Evolutionary conservation across 2,113 vertebrate species (phyloP).

Genomic region (Tenrec ecaudatus): DNA sequence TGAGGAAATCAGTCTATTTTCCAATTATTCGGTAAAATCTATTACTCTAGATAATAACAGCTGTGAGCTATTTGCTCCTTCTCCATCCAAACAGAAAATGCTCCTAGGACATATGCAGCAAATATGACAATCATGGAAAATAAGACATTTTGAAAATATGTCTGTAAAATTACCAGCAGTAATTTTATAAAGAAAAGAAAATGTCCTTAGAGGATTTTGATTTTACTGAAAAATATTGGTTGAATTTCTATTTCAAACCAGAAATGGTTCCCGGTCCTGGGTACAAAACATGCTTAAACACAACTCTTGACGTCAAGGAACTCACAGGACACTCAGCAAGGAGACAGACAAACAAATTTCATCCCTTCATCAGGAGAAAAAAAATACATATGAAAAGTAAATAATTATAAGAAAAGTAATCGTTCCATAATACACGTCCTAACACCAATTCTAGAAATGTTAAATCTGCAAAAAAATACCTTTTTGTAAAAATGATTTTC

Average conservation of each 20-base stretch:
- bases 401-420: neutral
- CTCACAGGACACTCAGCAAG: neutral
- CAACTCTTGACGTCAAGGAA: neutral
- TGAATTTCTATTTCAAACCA: slow-evolving; percentile 15
- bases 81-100: neutral
- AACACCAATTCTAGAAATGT: neutral
- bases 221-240: slow-evolving; percentile 67
- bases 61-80: slow-evolving; percentile 9
- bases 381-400: slow-evolving; percentile 7
- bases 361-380: neutral
- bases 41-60: slow-evolving; percentile 60
- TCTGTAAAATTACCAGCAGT: slow-evolving; percentile 42
- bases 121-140: slow-evolving; percentile 62
- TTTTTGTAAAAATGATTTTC: neutral
- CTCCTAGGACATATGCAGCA: slow-evolving; percentile 51
- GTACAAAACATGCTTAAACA: neutral
- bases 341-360: neutral
- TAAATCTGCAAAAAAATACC: neutral
- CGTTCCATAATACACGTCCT: neutral
- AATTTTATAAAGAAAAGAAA: slow-evolving; percentile 63
- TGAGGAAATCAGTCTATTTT: slow-evolving; percentile 63
- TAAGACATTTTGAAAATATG: slow-evolving; percentile 65
- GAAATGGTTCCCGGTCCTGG: neutral
- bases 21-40: slow-evolving; percentile 42
- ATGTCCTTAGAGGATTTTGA: slow-evolving; percentile 17